Conservation (phyloP, 2,888 invertebrate species). For the Drosophila melanocephala region DNA sequence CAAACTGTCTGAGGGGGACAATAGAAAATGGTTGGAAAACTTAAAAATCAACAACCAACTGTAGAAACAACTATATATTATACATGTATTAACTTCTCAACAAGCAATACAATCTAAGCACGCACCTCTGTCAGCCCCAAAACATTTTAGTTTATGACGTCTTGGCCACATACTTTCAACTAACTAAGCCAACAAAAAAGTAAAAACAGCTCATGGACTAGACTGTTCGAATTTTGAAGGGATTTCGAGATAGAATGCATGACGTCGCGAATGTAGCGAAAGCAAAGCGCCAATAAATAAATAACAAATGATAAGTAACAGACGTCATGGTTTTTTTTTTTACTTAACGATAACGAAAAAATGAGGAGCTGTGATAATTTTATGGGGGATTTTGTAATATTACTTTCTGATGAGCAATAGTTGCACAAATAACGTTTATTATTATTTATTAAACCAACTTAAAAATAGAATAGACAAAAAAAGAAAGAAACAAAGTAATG, state of each 20-base stretch:
- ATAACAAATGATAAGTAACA: constrained; percentile 41
- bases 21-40: background rate
- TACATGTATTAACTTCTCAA: background rate
- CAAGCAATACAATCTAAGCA: constrained; percentile 1
- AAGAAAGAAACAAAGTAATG: background rate
- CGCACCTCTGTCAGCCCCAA: constrained; percentile 13
- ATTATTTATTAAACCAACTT: background rate
- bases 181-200: constrained; percentile 19
- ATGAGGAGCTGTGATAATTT: background rate
- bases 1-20: background rate
- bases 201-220: constrained; percentile 19
- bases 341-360: constrained; percentile 30
- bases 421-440: background rate
- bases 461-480: background rate
- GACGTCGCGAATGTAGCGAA: constrained; percentile 49
- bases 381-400: constrained; percentile 6
- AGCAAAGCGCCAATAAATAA: constrained; percentile 43
- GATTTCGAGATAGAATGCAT: constrained; percentile 30
- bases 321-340: constrained; percentile 56
- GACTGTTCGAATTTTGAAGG: background rate
- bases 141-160: constrained; percentile 30
- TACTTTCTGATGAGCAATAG: constrained; percentile 10
- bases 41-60: constrained; percentile 1
- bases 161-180: constrained; percentile 32
- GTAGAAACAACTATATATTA: background rate